Evolutionary conservation across 2,888 invertebrate species (phyloP).

Genomic region (Seira ritae): DNA sequence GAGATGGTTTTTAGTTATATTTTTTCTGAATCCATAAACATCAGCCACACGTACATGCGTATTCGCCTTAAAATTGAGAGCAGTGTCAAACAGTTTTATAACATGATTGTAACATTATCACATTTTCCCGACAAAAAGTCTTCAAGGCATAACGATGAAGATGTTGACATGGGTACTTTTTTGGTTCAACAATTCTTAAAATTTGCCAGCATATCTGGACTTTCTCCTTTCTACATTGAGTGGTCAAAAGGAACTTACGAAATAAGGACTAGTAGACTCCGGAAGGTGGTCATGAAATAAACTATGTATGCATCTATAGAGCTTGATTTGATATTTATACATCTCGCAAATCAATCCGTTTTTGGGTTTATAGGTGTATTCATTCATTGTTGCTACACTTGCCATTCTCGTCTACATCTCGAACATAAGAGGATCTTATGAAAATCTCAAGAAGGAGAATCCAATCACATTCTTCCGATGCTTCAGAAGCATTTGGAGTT

Average conservation of each 20-base stretch:
- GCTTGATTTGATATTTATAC: too few relatives aligned
- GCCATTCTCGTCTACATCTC: slow-evolving; percentile 20
- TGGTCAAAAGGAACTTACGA: neutral
- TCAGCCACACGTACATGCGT: neutral
- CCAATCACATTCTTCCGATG: slow-evolving; percentile 30
- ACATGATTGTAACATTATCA: neutral
- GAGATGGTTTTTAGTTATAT: neutral
- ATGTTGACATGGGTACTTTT: neutral
- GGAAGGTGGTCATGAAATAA: slow-evolving; percentile 1
- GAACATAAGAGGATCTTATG: neutral
- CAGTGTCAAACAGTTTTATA: neutral
- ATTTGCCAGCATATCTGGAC: slow-evolving; percentile 1
- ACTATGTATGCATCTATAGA: slow-evolving; percentile 17
- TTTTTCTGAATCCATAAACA: neutral
- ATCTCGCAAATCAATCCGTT: too few relatives aligned
- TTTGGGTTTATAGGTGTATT: too few relatives aligned
- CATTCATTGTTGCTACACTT: neutral
- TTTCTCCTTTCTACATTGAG: neutral
- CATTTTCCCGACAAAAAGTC: neutral
- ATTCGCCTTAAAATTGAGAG: neutral
- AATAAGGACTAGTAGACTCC: neutral
- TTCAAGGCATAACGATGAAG: neutral
- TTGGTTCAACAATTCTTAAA: too few relatives aligned
- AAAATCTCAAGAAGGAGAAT: slow-evolving; percentile 17
- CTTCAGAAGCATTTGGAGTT: slow-evolving; percentile 10